A percentile compares a stretch with the other conserved stretches of the same genome.
phyloP scores from a whole-genome alignment of 2,797 vertebrate genomes.

The Acanthurus lineatus region DNA sequence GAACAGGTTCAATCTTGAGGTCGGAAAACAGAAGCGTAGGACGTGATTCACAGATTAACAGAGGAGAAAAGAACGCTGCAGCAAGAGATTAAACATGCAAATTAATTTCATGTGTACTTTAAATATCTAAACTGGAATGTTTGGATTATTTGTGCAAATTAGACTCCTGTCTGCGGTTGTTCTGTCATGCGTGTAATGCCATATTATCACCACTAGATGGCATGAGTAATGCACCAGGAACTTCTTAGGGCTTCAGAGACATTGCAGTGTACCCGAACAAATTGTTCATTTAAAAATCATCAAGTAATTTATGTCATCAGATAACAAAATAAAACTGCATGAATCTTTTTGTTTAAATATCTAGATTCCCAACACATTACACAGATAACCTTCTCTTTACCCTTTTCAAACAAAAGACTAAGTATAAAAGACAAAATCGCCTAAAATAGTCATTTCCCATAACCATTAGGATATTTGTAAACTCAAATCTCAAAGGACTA shows the following conservation, averaged over 20 bases:
- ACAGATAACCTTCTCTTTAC: not conserved
- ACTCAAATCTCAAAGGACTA: slow-evolving; percentile 11
- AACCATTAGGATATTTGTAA: slow-evolving; percentile 40
- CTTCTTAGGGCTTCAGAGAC: not conserved
- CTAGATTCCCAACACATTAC: not conserved
- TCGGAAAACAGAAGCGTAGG: not conserved
- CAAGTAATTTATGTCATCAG: not conserved
- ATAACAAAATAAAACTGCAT: not conserved
- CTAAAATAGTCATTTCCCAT: slow-evolving; percentile 38
- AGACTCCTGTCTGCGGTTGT: too few species aligned
- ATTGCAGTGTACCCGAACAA: too few species aligned
- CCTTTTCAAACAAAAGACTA: not conserved
- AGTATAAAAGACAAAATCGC: not conserved
- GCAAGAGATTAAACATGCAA: too few species aligned
- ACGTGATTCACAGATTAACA: too few species aligned
- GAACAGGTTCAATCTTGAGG: not conserved
- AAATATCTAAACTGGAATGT: too few species aligned
- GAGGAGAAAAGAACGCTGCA: too few species aligned
- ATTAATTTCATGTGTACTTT: too few species aligned
- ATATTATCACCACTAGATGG: slow-evolving; percentile 73
- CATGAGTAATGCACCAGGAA: slow-evolving; percentile 11
- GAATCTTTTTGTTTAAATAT: not conserved
- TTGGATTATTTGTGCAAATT: too few species aligned
- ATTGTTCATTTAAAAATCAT: not conserved
- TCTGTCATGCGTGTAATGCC: slow-evolving; percentile 18